Evolutionary conservation across 2,888 invertebrate species (phyloP).

Genomic region (Aspidiotus rigidus): DNA sequence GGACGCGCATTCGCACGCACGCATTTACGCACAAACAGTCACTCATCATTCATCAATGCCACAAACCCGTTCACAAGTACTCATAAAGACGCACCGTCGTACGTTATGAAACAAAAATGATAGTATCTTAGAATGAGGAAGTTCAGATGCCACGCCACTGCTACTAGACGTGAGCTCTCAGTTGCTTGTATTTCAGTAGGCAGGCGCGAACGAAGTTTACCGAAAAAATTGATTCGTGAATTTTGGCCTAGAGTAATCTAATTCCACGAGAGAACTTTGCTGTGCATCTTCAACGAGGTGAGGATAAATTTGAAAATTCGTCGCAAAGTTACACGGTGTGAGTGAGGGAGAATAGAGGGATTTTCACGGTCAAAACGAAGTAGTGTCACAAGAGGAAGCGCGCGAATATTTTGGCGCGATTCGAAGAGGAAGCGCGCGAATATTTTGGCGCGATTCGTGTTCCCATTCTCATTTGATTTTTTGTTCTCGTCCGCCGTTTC

Average conservation of each 20-base stretch:
- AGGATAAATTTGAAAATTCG: not conserved
- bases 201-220: slow-evolving; percentile 13
- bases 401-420: slow-evolving; percentile 32
- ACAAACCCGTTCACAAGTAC: no score
- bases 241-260: slow-evolving; percentile 27
- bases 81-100: no score
- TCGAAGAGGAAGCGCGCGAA: not conserved
- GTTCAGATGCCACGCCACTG: no score
- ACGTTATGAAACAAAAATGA: no score
- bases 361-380: slow-evolving; percentile 29
- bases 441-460: slow-evolving; percentile 26
- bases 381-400: not conserved
- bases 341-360: slow-evolving; percentile 18
- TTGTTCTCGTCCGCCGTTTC: no score
- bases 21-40: no score
- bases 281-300: slow-evolving; percentile 16
- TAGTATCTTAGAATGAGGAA: no score
- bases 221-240: slow-evolving; percentile 28
- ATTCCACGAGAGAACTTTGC: slow-evolving; percentile 22
- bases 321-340: not conserved
- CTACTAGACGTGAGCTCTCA: no score
- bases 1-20: no score
- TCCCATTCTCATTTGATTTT: no score
- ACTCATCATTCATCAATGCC: no score
- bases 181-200: not conserved